These are phyloP conservation scores for Alsophila aescularia DNA, from an alignment of 2,888 invertebrate species.

Conservation along the genomic window DNA sequence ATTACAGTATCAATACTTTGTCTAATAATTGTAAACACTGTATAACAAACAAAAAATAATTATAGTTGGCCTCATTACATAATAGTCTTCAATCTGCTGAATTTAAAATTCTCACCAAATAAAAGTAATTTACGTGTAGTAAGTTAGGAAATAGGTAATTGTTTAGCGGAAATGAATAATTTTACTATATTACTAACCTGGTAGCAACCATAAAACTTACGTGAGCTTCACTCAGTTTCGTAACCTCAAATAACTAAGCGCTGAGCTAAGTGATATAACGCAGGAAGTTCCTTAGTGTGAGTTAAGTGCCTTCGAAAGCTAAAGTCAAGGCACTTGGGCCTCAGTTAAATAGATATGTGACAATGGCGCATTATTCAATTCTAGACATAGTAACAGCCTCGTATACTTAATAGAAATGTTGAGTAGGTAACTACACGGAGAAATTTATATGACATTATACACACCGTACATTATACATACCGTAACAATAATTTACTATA, in stretches of 20 bases:
- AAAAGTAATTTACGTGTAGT: too few species aligned
- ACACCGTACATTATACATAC: too few species aligned
- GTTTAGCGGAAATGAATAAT: neutral
- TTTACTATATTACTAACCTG: neutral
- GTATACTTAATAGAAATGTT: constrained; percentile 1
- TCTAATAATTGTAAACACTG: too few species aligned
- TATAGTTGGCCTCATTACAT: too few species aligned
- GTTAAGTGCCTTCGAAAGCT: constrained; percentile 23
- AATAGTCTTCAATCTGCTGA: too few species aligned
- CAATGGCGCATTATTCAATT: constrained; percentile 5
- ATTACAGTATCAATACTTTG: too few species aligned
- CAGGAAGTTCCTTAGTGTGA: neutral
- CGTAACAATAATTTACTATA: too few species aligned
- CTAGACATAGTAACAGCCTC: neutral
- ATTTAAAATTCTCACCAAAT: too few species aligned
- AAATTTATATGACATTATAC: neutral
- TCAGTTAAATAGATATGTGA: neutral
- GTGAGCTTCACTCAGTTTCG: constrained; percentile 9
- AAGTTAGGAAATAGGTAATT: neutral
- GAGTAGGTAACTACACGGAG: neutral
- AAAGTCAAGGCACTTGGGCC: constrained; percentile 2
- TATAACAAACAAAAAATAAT: too few species aligned
- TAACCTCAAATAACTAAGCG: constrained; percentile 21
- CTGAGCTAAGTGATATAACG: constrained; percentile 19
- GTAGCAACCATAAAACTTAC: constrained; percentile 12